These are phyloP conservation scores for Aplysina aerophoba DNA, from an alignment of 37 sponge, comb jelly and placozoan genomes.

Conservation along the genomic window DNA sequence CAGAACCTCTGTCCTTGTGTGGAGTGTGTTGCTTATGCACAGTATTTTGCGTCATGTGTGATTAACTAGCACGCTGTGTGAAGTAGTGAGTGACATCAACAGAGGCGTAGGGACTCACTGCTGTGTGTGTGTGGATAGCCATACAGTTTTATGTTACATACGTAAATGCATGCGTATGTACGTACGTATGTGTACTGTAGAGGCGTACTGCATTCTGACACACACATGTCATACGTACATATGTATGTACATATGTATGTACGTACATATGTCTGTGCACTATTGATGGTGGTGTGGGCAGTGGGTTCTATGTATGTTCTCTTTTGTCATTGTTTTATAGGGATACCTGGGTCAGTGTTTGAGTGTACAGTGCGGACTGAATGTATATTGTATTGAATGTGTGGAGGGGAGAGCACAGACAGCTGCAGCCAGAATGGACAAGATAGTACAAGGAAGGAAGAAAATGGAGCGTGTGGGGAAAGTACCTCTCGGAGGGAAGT, in stretches of 20 bases:
- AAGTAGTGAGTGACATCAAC: too few species aligned
- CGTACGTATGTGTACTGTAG: slow-evolving; percentile 8
- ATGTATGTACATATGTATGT: background rate
- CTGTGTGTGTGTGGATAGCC: background rate
- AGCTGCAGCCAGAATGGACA: background rate
- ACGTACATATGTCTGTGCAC: too few species aligned
- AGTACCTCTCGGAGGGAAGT: background rate
- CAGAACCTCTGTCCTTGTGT: too few species aligned
- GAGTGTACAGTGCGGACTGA: slow-evolving; percentile 52
- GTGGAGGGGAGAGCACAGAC: slow-evolving; percentile 37
- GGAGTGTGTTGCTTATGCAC: too few species aligned
- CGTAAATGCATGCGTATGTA: slow-evolving; percentile 1
- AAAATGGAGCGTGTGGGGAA: background rate
- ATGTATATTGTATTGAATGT: slow-evolving; percentile 73
- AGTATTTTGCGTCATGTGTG: too few species aligned
- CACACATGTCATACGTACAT: slow-evolving; percentile 27
- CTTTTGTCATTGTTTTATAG: slow-evolving; percentile 22
- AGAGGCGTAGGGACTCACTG: too few species aligned
- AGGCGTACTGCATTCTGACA: too few species aligned
- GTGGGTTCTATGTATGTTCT: too few species aligned
- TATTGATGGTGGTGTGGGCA: too few species aligned
- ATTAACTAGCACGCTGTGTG: too few species aligned
- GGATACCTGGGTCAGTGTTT: slow-evolving; percentile 78
- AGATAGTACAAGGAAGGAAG: slow-evolving; percentile 5
- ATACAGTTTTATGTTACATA: background rate